These are phyloP conservation scores for Tipula helvola DNA, from an alignment of 2,888 invertebrate species.

Conservation along the genomic window DNA sequence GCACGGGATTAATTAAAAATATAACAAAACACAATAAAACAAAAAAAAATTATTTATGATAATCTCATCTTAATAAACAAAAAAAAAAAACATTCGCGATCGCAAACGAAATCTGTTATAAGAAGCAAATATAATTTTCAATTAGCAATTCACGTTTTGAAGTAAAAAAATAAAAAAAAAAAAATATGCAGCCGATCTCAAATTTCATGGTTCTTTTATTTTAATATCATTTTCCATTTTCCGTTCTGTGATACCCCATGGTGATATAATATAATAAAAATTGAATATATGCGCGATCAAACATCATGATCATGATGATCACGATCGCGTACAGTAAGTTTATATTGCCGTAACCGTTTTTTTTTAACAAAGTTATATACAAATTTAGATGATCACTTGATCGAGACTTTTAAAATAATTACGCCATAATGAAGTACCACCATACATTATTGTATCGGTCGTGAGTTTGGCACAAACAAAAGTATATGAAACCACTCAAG, in stretches of 20 bases:
- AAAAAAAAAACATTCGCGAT: neutral
- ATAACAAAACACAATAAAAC: neutral
- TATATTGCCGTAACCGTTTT: neutral
- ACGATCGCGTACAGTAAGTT: neutral
- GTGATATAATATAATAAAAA: conserved; percentile 1
- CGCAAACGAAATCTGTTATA: neutral
- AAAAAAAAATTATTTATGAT: neutral
- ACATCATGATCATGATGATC: conserved; percentile 4
- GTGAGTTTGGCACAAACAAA: no score
- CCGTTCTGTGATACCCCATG: neutral
- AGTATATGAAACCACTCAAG: no score
- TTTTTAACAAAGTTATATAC: neutral
- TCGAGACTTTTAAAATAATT: neutral
- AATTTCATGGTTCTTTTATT: neutral
- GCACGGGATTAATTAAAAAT: neutral
- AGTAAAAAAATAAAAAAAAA: neutral
- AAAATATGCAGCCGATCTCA: neutral
- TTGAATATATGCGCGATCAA: neutral
- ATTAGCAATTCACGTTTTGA: neutral
- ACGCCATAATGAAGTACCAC: neutral
- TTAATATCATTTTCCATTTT: neutral
- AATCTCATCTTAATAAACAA: neutral
- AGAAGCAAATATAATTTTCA: conserved; percentile 4
- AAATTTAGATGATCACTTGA: neutral
- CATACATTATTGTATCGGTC: no score